A percentile compares a stretch with the other conserved stretches of the same genome.
Conservation (phyloP, 2,888 invertebrate genomes). For the Octodonta nipae region DNA sequence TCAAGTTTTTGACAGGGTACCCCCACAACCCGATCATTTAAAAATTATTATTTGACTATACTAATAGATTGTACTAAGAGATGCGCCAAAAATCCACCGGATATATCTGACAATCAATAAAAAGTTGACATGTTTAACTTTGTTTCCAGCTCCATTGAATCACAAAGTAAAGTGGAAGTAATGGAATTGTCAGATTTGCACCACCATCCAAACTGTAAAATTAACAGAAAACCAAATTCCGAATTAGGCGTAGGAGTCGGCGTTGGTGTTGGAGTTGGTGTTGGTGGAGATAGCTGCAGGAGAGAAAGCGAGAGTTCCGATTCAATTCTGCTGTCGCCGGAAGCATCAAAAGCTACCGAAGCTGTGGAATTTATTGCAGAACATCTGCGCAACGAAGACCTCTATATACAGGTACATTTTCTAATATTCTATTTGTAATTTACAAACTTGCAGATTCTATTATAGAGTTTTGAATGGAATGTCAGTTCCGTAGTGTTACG, state of each 20-base stretch:
- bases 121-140: no score
- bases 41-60: no score
- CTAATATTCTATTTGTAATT: no score
- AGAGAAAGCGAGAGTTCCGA: constrained; percentile 86
- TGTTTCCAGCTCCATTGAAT: constrained; percentile 52
- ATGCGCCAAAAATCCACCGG: no score
- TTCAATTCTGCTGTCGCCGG: constrained; percentile 77
- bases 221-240: constrained; percentile 64
- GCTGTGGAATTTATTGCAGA: constrained; percentile 97
- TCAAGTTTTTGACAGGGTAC: no score
- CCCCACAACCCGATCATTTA: no score
- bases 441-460: no score
- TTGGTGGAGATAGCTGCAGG: constrained; percentile 53
- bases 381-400: constrained; percentile 93
- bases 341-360: constrained; percentile 90
- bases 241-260: constrained; percentile 41
- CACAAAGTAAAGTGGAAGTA: constrained; percentile 78
- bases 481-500: no score
- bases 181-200: constrained; percentile 90
- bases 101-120: no score
- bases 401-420: constrained; percentile 96
- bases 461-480: no score
- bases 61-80: no score
- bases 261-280: constrained; percentile 45
- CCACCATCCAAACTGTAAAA: constrained; percentile 92